These are phyloP conservation scores for Drosophila littoralis DNA, from an alignment of 1,140 invertebrate genomes.

Conservation along the genomic window DNA sequence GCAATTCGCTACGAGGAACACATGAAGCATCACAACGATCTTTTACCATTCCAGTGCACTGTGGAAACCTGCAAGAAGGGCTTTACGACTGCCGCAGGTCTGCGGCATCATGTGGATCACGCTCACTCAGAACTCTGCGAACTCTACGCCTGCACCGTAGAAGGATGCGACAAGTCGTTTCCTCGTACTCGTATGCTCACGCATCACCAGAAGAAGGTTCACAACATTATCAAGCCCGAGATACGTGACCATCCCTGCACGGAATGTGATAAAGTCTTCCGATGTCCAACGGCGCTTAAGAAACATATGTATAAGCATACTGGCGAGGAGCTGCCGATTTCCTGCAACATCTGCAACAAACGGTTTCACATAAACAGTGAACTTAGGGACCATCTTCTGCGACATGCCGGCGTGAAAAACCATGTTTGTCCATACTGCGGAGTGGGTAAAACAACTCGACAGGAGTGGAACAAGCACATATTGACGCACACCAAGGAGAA, in stretches of 20 bases:
- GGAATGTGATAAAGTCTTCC: constrained; percentile 77
- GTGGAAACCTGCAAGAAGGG: constrained; percentile 74
- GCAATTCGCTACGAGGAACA: constrained; percentile 69
- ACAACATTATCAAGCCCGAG: constrained; percentile 62
- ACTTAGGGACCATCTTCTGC: constrained; percentile 72
- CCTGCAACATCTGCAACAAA: constrained; percentile 86
- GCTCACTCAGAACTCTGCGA: constrained; percentile 66
- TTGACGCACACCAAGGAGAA: constrained; percentile 78
- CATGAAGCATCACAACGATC: constrained; percentile 77
- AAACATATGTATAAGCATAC: constrained; percentile 86
- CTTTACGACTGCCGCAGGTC: constrained; percentile 68
- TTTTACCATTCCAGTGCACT: constrained; percentile 72
- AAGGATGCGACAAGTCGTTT: constrained; percentile 73
- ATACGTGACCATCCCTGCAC: constrained; percentile 54
- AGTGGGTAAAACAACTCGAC: constrained; percentile 74
- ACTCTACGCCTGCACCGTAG: constrained; percentile 62
- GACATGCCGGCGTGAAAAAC: constrained; percentile 80
- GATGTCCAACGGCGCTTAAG: constrained; percentile 75
- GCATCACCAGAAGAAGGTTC: constrained; percentile 71
- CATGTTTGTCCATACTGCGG: constrained; percentile 81
- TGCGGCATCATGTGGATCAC: constrained; percentile 73
- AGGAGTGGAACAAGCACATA: constrained; percentile 81
- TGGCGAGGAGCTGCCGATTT: constrained; percentile 86
- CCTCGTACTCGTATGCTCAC: constrained; percentile 60
- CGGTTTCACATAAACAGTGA: constrained; percentile 75